These are phyloP conservation scores for Pipa parva DNA, from an alignment of 2,113 vertebrate species.

Conservation along the genomic window DNA sequence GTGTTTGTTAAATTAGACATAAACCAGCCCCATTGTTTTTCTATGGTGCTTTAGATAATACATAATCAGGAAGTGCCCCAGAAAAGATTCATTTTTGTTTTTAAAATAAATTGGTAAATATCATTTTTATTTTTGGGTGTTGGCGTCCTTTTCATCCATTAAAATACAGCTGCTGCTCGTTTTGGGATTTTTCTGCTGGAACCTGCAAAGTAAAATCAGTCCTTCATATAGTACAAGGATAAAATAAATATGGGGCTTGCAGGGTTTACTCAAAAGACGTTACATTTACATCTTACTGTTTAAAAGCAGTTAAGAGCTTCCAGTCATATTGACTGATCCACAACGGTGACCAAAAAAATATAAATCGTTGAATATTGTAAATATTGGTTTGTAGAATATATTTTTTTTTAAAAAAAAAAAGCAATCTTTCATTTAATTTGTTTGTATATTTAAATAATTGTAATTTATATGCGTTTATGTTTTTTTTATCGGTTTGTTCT, in stretches of 20 bases:
- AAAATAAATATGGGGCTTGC: not conserved
- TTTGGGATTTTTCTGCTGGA: too few relatives aligned
- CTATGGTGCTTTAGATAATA: too few relatives aligned
- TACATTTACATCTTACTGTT: not conserved
- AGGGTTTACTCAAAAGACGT: not conserved
- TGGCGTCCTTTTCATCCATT: too few relatives aligned
- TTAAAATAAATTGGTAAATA: too few relatives aligned
- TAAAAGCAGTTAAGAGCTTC: not conserved
- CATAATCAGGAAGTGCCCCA: too few relatives aligned
- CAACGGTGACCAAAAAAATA: not conserved
- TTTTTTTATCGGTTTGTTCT: not conserved
- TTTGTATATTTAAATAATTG: not conserved
- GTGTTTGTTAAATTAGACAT: too few relatives aligned
- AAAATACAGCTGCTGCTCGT: too few relatives aligned
- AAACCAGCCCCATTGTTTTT: too few relatives aligned
- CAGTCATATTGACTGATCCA: conserved; percentile 2
- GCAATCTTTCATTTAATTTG: not conserved
- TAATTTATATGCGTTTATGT: not conserved
- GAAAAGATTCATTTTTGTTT: too few relatives aligned
- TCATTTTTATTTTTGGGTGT: too few relatives aligned
- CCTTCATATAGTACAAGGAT: too few relatives aligned
- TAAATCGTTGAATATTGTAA: not conserved
- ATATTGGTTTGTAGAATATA: not conserved
- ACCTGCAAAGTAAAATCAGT: too few relatives aligned
- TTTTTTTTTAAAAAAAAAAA: not conserved